Evolutionary conservation across 2,888 invertebrate species (phyloP).

Genomic region (Caenorhabditis angaria): DNA sequence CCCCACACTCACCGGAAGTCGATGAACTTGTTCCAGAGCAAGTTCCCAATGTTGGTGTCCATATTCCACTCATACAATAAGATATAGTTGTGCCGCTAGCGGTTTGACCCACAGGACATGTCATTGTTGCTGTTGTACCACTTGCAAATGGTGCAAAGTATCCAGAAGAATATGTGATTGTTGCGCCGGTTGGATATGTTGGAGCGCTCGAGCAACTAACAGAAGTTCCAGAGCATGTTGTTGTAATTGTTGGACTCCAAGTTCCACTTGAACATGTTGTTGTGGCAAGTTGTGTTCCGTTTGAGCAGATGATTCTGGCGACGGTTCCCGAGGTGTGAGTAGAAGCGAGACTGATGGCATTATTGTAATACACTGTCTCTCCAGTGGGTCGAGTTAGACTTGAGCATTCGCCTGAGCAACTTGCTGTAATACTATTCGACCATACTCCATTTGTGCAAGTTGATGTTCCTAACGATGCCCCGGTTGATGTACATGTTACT

Average conservation of each 20-base stretch:
- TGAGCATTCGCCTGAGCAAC: slow-evolving; percentile 20
- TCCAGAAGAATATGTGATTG: slow-evolving; percentile 38
- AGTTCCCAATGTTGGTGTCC: slow-evolving; percentile 42
- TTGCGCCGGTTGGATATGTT: slow-evolving; percentile 35
- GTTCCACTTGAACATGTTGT: slow-evolving; percentile 35
- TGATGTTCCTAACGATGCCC: slow-evolving; percentile 26
- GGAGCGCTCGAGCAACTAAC: slow-evolving; percentile 37
- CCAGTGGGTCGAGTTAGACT: slow-evolving; percentile 34
- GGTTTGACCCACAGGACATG: slow-evolving; percentile 40
- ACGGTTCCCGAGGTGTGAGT: slow-evolving; percentile 43
- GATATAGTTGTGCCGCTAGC: slow-evolving; percentile 30
- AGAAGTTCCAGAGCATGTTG: slow-evolving; percentile 12
- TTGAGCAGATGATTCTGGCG: slow-evolving; percentile 51
- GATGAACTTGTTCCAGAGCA: slow-evolving; percentile 17
- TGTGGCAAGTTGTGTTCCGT: slow-evolving; percentile 39
- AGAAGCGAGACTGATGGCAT: slow-evolving; percentile 23
- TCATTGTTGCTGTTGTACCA: slow-evolving; percentile 40
- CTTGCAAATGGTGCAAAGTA: slow-evolving; percentile 37
- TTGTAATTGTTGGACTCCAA: slow-evolving; percentile 41
- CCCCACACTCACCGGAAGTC: neutral
- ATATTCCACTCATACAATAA: slow-evolving; percentile 34
- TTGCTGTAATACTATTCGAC: slow-evolving; percentile 25
- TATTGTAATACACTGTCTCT: slow-evolving; percentile 40
- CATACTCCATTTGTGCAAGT: slow-evolving; percentile 52
- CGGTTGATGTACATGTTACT: slow-evolving; percentile 31